Evolutionary conservation across 2,113 vertebrate genomes (phyloP).

Genomic region (Ochotona curzoniae): DNA sequence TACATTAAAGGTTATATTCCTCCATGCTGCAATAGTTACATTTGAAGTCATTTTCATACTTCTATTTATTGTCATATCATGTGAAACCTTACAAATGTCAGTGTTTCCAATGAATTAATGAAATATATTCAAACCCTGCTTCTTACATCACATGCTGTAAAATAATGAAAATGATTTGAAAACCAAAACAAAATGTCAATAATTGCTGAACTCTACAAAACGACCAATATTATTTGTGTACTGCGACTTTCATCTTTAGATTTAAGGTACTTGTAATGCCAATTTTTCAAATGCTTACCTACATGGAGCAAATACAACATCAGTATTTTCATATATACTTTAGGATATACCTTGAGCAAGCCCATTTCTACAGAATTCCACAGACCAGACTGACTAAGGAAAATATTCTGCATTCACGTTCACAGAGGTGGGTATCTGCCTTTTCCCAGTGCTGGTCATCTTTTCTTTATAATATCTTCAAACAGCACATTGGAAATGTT

Average conservation of each 20-base stretch:
- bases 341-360: not conserved
- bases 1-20: not conserved
- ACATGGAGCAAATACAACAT: not conserved
- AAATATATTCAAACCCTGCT: not conserved
- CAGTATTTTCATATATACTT: not conserved
- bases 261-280: not conserved
- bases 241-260: not conserved
- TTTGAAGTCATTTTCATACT: not conserved
- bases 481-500: not conserved
- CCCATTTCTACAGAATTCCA: not conserved
- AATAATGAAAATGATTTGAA: not conserved
- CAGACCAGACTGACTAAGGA: not conserved
- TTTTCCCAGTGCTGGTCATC: not conserved
- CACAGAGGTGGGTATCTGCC: not conserved
- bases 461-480: not conserved
- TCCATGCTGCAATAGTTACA: not conserved
- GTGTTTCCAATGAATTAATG: not conserved
- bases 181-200: slow-evolving; percentile 3
- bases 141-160: not conserved
- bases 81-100: not conserved
- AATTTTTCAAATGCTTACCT: not conserved
- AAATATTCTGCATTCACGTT: not conserved
- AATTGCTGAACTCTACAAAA: not conserved
- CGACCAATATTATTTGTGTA: not conserved
- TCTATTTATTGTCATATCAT: slow-evolving; percentile 7